Evolutionary conservation across 2,113 vertebrate species (phyloP), one percentile per base, ranked within the genome.

Genomic region (Proteles cristata): DNA sequence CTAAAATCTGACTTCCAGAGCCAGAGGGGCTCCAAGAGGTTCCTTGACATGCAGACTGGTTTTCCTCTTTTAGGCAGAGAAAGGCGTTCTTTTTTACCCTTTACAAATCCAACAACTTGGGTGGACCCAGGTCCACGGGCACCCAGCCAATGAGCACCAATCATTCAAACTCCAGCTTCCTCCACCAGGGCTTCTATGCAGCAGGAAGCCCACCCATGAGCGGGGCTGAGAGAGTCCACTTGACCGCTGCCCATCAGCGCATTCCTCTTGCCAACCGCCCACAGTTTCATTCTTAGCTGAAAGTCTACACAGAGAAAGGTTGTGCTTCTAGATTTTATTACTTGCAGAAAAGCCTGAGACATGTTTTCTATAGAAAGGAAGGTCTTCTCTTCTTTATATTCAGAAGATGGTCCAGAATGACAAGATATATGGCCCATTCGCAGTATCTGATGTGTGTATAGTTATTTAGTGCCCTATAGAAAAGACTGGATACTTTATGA

Each of bases 401-500:
- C 58, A 96, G n/a, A 79, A n/a, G 1, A 50, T 33, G 66, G 45
- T 25, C 74, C 65, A 43, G 17, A 93, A 97, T 74, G 31, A 63
- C 39, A 96, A 94, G 63, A 55, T 28, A 31, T 45, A 73, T 74
- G 16, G 66, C 69, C 15, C 39, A 12, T 84, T 83, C 92, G 50
- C 28, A 71, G 25, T 55, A 80, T 71, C 74, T 73, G 88, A 83
- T 63, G 26, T 77, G 48, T 73, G 14, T 43, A 45, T 21, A 90
- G 16, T 81, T 81, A 93, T 65, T 92, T 48, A 68, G 11, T 33
- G 43, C 55, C 93, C 63, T 15, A 80, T 6, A 77, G 33, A 94
- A 94, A 96, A 93, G n/a, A 33, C 21, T 66, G 58, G 25, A 87
- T 81, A 63, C 16, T 77, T 97, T 80, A 91, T 61, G n/a, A 69